phyloP scores from a whole-genome alignment of 2,113 vertebrate genomes.

The Perca schrenkii region DNA sequence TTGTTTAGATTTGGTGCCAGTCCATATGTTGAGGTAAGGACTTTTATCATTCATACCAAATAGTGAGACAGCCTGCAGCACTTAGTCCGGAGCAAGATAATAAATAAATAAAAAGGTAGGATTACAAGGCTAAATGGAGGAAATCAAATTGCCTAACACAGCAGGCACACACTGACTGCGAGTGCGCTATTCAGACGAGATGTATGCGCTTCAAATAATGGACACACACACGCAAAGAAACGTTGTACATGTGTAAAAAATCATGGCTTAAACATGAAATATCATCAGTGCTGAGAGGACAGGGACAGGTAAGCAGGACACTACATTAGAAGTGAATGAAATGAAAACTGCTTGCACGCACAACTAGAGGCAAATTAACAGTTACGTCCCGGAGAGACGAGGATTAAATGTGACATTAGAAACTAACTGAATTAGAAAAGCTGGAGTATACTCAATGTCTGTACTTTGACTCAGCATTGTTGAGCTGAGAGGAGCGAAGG shows the following conservation, averaged over 20 bases:
- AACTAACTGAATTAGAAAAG: constrained; percentile 47
- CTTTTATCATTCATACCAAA: constrained; percentile 58
- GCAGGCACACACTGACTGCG: constrained; percentile 59
- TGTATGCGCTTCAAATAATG: constrained; percentile 31
- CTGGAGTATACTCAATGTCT: constrained; percentile 20
- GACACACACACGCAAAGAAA: constrained; percentile 23
- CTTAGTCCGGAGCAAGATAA: constrained; percentile 67
- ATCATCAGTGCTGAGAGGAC: not conserved
- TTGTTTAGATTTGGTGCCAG: constrained; percentile 24
- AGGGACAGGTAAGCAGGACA: constrained; percentile 5
- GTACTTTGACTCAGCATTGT: constrained; percentile 47
- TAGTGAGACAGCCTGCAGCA: constrained; percentile 58
- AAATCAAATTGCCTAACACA: constrained; percentile 79
- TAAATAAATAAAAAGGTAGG: constrained; percentile 75
- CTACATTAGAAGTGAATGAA: not conserved
- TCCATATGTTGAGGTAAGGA: constrained; percentile 37
- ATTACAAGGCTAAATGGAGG: constrained; percentile 80
- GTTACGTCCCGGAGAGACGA: not conserved
- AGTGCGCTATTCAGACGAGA: constrained; percentile 49
- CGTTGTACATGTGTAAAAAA: not conserved
- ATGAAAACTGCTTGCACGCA: constrained; percentile 13
- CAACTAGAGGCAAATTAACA: constrained; percentile 15
- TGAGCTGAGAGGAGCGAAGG: constrained; percentile 11
- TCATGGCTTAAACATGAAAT: not conserved
- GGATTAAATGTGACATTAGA: constrained; percentile 36